Evolutionary conservation across 1,140 invertebrate genomes (phyloP), one percentile per base, ranked within the genome.

Genomic region (Manduca sexta): DNA sequence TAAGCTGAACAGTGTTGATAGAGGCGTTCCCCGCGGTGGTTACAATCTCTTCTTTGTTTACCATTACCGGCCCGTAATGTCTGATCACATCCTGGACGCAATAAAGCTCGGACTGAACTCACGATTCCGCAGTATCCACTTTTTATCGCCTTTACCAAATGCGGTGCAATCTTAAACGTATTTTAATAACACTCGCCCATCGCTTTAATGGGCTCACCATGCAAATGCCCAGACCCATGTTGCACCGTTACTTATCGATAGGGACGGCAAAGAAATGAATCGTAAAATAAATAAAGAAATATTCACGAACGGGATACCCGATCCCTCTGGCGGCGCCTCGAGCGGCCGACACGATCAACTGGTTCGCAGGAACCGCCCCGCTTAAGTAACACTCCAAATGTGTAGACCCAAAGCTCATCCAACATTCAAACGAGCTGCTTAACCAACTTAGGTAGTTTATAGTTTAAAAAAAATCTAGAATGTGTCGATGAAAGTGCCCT

Each of bases 161-260:
- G 58, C 68, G 49, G 58, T 64, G 52, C 66, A 55, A 74, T 74
- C 71, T 79, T 76, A 76, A 76, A 74, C 59, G 67, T 71, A 74
- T 78, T 80, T 80, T 74, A 83, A 75, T 75, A 80, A 75, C 69
- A 68, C 70, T 64, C 64, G 55, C 61, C 64, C 56, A 63, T 68
- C 51, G 50, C 59, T 58, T 53, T 76, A 76, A 75, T 75, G 62
- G 67, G 58, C 61, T 55, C 62, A 64, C 64, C 71, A 83, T 78
- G 79, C 79, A 80, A 83, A 83, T 78, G 59, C 66, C 52, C 60
- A 56, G 62, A 61, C 59, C 63, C 64, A 66, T 54, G 46, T 49
- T 51, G 53, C 62, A 70, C 72, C 73, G 76, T 80, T 78, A 78
- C 58, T 44, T 53, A 48, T 53, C 63, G 66, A 74, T 78, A 75